Conservation (phyloP, 2,113 vertebrate genomes). For the Ptilorrhoa leucosticta region DNA sequence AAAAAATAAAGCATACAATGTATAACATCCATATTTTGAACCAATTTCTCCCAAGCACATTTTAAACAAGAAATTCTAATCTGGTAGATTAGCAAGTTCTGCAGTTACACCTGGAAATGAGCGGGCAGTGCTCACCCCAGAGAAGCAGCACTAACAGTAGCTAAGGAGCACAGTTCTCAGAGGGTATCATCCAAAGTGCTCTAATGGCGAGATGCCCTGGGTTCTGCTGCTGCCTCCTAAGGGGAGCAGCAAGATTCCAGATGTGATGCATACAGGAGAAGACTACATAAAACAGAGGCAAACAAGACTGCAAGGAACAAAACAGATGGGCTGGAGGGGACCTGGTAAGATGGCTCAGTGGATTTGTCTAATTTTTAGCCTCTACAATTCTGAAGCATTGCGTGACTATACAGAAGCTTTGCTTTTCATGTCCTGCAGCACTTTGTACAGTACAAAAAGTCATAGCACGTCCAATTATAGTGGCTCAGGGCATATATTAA, state of each 20-base stretch:
- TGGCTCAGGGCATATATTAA: neutral
- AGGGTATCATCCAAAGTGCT: neutral
- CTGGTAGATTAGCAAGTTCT: neutral
- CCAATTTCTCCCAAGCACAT: neutral
- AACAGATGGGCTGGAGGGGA: neutral
- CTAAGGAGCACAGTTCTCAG: neutral
- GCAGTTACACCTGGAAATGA: neutral
- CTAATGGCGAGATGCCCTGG: fast-evolving
- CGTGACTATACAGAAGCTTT: neutral
- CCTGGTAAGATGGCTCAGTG: neutral
- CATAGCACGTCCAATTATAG: neutral
- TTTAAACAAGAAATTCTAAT: neutral
- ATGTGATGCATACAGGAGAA: neutral
- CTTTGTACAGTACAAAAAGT: neutral
- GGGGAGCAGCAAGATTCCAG: neutral
- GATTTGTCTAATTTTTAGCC: neutral
- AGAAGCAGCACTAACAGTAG: neutral
- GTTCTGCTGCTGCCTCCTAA: neutral
- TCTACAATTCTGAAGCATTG: neutral
- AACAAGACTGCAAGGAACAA: neutral
- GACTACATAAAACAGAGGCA: neutral
- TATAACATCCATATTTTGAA: neutral
- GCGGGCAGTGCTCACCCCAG: neutral
- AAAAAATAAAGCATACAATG: neutral
- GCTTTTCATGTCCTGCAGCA: slow-evolving; percentile 16